A percentile compares a stretch with the other conserved stretches of the same genome.
Evolutionary conservation across 1,140 invertebrate genomes (phyloP).

Genomic region (Eubasilissa regina): DNA sequence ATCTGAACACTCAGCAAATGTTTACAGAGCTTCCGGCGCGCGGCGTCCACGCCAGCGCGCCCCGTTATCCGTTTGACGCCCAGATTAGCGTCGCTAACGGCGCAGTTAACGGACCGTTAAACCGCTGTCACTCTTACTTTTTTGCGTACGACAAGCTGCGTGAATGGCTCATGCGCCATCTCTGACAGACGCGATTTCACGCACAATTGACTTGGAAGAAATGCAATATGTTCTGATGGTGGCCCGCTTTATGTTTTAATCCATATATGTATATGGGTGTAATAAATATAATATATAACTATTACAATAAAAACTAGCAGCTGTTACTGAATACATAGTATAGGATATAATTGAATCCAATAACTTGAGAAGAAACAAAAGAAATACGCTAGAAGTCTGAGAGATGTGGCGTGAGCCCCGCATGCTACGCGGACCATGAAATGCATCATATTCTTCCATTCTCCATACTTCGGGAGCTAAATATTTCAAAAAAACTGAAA

Average conservation of each 20-base stretch:
- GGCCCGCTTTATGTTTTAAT: background rate
- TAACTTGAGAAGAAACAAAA: too few relatives aligned
- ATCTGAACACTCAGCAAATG: background rate
- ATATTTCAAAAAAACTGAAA: too few relatives aligned
- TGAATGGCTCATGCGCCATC: background rate
- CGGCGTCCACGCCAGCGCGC: background rate
- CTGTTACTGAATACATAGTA: too few relatives aligned
- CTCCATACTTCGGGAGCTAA: too few relatives aligned
- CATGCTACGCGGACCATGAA: too few relatives aligned
- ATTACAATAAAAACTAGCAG: too few relatives aligned
- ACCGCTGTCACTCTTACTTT: slow-evolving; percentile 25
- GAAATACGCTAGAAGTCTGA: too few relatives aligned
- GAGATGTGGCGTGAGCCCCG: too few relatives aligned
- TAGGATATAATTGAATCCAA: too few relatives aligned
- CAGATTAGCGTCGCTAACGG: background rate
- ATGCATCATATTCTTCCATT: too few relatives aligned
- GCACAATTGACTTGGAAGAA: slow-evolving; percentile 9
- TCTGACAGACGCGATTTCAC: background rate
- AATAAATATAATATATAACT: too few relatives aligned
- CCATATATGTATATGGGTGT: background rate
- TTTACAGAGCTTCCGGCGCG: background rate
- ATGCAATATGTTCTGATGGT: background rate
- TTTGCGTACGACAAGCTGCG: background rate
- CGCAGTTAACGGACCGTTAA: slow-evolving; percentile 3
- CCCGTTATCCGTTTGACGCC: background rate